A percentile compares a stretch with the other conserved stretches of the same genome.
These are phyloP conservation scores for Oithona nana DNA, from an alignment of 2,888 invertebrate genomes.

Conservation along the genomic window DNA sequence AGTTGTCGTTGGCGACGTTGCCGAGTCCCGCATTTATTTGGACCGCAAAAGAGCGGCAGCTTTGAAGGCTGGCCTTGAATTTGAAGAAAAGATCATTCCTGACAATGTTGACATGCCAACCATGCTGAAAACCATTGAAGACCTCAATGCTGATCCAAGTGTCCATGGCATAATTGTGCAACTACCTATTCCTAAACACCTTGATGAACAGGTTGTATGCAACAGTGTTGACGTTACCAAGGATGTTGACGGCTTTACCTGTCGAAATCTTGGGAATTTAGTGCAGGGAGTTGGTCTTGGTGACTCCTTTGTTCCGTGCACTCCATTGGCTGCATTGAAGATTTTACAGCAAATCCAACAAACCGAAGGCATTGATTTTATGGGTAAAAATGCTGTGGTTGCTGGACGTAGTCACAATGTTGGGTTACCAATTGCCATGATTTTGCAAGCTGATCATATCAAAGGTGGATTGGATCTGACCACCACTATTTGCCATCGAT, in stretches of 20 bases:
- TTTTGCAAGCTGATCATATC: slow-evolving; percentile 47
- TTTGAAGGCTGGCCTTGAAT: not conserved
- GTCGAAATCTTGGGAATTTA: not conserved
- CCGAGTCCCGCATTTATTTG: slow-evolving; percentile 6
- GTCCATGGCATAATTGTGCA: slow-evolving; percentile 16
- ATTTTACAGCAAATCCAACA: slow-evolving; percentile 34
- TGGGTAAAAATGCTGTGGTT: slow-evolving; percentile 69
- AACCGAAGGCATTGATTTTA: slow-evolving; percentile 47
- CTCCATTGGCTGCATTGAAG: slow-evolving; percentile 52
- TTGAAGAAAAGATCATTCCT: not conserved
- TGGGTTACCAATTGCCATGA: slow-evolving; percentile 67
- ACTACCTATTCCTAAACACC: slow-evolving; percentile 4
- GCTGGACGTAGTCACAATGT: slow-evolving; percentile 81
- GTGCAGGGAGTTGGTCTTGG: not conserved
- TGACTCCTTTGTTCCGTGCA: slow-evolving; percentile 46
- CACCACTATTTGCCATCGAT: slow-evolving; percentile 69
- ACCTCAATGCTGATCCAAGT: slow-evolving; percentile 6
- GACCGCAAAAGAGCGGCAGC: slow-evolving; percentile 5
- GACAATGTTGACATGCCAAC: not conserved
- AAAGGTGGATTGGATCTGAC: slow-evolving; percentile 56
- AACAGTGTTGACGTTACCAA: slow-evolving; percentile 4
- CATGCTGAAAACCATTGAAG: not conserved
- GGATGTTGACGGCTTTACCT: slow-evolving; percentile 13
- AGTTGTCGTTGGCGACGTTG: slow-evolving; percentile 1
- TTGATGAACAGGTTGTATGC: not conserved